Conservation (phyloP, 2,888 invertebrate genomes). For the Tetragonisca angustula region DNA sequence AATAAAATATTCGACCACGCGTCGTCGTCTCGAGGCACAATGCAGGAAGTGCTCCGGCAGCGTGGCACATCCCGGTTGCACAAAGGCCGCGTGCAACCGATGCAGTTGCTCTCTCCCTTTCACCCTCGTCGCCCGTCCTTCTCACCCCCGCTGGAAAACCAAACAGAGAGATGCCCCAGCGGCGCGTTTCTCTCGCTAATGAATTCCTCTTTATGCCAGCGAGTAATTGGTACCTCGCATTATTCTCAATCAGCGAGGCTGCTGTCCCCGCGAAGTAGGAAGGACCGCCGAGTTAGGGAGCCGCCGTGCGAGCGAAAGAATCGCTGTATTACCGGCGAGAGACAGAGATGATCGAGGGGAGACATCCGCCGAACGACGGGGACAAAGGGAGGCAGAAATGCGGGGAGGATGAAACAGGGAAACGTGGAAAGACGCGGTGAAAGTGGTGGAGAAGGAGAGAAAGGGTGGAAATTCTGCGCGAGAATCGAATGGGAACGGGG, state of each 20-base stretch:
- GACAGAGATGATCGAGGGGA: conserved; percentile 11
- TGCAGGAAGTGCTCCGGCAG: conserved; percentile 52
- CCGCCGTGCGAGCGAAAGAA: conserved; percentile 34
- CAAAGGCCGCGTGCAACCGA: conserved; percentile 60
- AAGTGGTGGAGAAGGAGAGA: conserved; percentile 41
- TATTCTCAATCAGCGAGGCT: conserved; percentile 71
- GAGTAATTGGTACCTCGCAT: conserved; percentile 73
- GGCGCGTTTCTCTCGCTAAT: conserved; percentile 65
- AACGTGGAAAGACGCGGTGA: conserved; percentile 4
- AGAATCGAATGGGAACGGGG: neutral
- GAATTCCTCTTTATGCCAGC: conserved; percentile 69
- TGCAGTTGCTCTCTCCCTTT: conserved; percentile 41
- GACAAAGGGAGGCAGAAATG: conserved; percentile 30
- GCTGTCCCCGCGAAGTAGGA: conserved; percentile 53
- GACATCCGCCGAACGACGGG: neutral
- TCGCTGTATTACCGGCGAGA: neutral
- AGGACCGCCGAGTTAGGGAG: conserved; percentile 25
- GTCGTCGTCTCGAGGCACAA: conserved; percentile 43
- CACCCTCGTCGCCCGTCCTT: neutral
- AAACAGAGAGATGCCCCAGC: conserved; percentile 43
- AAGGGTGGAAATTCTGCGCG: neutral
- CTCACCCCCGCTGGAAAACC: neutral
- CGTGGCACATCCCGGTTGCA: conserved; percentile 51
- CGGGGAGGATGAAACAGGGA: conserved; percentile 5
- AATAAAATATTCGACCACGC: conserved; percentile 48